Conservation (phyloP, 1,140 invertebrate species). For the Aleiodes sp. region DNA sequence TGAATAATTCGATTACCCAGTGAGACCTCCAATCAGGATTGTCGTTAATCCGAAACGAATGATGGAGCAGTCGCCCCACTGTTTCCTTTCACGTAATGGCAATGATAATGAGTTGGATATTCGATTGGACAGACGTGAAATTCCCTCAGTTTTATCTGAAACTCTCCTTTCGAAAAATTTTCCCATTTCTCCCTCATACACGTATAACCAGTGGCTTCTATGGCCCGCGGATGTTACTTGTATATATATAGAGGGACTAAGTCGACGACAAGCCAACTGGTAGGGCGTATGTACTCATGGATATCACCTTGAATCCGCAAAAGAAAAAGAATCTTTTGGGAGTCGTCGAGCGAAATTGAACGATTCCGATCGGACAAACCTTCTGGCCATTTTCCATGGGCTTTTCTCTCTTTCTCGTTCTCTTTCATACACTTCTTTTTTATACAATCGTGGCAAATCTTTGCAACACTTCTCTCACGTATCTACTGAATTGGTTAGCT, state of each 20-base stretch:
- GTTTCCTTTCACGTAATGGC: constrained; percentile 24
- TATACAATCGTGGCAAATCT: not conserved
- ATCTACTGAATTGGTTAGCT: constrained; percentile 20
- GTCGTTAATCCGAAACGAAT: constrained; percentile 45
- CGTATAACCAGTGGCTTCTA: too few relatives aligned
- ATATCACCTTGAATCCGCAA: not conserved
- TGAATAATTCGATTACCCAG: constrained; percentile 7
- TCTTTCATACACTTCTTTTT: too few relatives aligned
- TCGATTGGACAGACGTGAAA: not conserved
- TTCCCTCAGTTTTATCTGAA: not conserved
- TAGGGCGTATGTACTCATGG: constrained; percentile 21
- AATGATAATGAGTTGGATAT: constrained; percentile 30
- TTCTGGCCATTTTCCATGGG: constrained; percentile 18
- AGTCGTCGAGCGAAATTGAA: constrained; percentile 51
- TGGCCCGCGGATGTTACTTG: too few relatives aligned
- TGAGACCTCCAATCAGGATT: constrained; percentile 30
- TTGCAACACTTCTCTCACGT: constrained; percentile 1
- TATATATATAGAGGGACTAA: too few relatives aligned
- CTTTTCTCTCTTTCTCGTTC: too few relatives aligned
- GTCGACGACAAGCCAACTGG: not conserved
- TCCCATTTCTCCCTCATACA: too few relatives aligned
- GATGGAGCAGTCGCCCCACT: constrained; percentile 39
- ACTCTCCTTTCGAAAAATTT: not conserved
- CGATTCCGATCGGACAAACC: constrained; percentile 41
- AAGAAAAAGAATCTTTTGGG: constrained; percentile 41